These are phyloP conservation scores for Acridotheres tristis DNA, from an alignment of 2,797 vertebrate genomes.

Conservation along the genomic window DNA sequence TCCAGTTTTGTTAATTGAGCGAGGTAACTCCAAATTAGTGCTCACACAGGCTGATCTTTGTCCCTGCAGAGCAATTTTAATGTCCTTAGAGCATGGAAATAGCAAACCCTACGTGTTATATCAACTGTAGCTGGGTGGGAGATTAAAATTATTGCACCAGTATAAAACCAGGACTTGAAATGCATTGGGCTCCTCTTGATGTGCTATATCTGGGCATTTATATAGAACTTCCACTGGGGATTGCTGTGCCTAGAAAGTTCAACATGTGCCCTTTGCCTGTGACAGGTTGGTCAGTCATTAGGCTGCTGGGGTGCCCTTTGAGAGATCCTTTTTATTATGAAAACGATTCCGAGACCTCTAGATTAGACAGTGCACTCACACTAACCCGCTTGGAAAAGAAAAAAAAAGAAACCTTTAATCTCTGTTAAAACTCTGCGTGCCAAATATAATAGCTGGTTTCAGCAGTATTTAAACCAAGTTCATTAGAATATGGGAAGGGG, in stretches of 20 bases:
- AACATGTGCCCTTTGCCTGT: background rate
- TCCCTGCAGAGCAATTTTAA: background rate
- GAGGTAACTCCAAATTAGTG: background rate
- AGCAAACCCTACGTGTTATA: fast-evolving
- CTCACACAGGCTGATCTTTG: background rate
- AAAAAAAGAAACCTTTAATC: conserved; percentile 42
- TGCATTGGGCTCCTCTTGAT: background rate
- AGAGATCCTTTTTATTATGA: background rate
- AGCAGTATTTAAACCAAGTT: conserved; percentile 38
- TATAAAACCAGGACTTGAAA: background rate
- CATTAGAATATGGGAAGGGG: background rate
- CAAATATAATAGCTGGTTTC: conserved; percentile 50
- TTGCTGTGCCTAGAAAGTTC: background rate
- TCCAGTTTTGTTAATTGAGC: background rate
- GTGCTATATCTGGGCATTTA: background rate
- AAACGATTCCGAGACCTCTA: background rate
- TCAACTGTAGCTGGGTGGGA: background rate
- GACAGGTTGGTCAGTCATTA: background rate
- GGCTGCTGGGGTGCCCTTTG: background rate
- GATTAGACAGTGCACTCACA: background rate
- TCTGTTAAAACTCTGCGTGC: conserved; percentile 30
- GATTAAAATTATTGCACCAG: background rate
- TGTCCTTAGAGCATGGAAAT: background rate
- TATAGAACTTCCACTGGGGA: background rate
- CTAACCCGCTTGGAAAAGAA: background rate